Evolutionary conservation across 92 coral and sea anemone species (phyloP).

Genomic region (Siderastrea siderea): DNA sequence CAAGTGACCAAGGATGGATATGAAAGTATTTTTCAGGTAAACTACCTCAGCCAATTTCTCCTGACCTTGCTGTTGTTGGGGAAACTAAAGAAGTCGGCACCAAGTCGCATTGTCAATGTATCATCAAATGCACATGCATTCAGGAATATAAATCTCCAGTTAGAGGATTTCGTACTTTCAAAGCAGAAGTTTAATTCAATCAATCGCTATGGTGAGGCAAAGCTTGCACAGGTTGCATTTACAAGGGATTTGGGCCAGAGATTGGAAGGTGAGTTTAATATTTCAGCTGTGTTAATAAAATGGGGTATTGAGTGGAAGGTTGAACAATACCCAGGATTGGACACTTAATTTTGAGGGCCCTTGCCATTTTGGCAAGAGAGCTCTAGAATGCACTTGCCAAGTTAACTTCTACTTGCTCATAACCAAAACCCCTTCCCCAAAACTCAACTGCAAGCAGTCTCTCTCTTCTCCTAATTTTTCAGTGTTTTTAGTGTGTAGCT

Average conservation of each 20-base stretch:
- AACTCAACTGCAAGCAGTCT: too few relatives aligned
- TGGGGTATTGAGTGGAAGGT: too few relatives aligned
- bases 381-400: too few relatives aligned
- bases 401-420: too few relatives aligned
- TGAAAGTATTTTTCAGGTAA: constrained; percentile 69
- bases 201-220: constrained; percentile 61
- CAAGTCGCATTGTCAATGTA: constrained; percentile 78
- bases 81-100: constrained; percentile 70
- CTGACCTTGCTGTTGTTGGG: constrained; percentile 67
- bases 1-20: constrained; percentile 78
- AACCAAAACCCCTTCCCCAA: too few relatives aligned
- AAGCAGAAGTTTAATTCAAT: constrained; percentile 1
- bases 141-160: constrained; percentile 7
- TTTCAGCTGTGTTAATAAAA: background rate
- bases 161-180: constrained; percentile 48
- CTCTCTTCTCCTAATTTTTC: too few relatives aligned
- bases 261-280: constrained; percentile 59
- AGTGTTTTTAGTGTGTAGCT: too few relatives aligned
- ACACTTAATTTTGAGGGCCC: too few relatives aligned
- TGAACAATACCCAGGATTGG: too few relatives aligned
- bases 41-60: constrained; percentile 81
- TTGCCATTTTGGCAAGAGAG: too few relatives aligned
- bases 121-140: constrained; percentile 42
- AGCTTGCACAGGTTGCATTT: constrained; percentile 81
- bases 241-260: constrained; percentile 73